These are phyloP conservation scores for Perdix hodgsoniae DNA, from an alignment of 2,797 vertebrate species.

Conservation along the genomic window DNA sequence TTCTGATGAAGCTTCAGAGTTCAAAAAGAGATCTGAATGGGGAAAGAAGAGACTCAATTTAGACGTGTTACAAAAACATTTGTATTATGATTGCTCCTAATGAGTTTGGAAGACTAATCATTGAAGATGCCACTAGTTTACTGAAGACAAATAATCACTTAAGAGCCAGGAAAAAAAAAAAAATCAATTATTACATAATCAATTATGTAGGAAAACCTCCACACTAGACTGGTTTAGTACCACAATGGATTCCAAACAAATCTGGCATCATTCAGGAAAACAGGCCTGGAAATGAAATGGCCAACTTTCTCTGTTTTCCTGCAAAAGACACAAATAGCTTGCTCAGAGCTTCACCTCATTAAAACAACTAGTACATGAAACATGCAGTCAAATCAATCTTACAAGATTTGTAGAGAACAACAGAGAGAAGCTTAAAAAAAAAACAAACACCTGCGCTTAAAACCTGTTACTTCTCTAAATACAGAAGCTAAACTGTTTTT, in stretches of 20 bases:
- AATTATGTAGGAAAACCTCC: neutral
- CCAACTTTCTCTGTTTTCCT: neutral
- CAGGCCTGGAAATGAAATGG: neutral
- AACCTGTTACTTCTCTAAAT: neutral
- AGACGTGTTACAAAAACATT: neutral
- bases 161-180: neutral
- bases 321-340: neutral
- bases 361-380: neutral
- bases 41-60: neutral
- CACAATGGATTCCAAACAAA: neutral
- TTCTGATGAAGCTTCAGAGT: neutral
- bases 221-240: neutral
- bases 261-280: neutral
- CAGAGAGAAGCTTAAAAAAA: neutral
- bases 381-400: neutral
- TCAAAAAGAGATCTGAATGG: neutral
- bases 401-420: neutral
- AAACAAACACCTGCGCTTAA: neutral
- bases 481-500: neutral
- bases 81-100: neutral
- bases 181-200: neutral
- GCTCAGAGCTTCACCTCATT: neutral
- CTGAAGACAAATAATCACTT: rapidly evolving
- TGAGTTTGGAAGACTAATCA: rapidly evolving
- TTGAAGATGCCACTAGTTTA: neutral